These are phyloP conservation scores for Laupala kohalensis DNA, from an alignment of 1,140 invertebrate genomes.

Conservation along the genomic window DNA sequence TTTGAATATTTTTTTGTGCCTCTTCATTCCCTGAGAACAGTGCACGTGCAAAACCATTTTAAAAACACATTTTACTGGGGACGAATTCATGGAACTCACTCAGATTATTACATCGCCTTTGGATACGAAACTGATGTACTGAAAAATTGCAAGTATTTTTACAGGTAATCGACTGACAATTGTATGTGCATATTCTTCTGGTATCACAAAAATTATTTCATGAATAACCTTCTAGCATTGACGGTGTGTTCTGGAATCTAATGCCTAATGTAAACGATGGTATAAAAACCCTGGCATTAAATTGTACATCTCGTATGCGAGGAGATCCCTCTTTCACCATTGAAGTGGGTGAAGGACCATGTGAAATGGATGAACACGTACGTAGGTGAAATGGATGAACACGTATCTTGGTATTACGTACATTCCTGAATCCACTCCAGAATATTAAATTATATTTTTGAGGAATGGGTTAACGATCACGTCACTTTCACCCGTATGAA, in stretches of 20 bases:
- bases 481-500: too few relatives aligned
- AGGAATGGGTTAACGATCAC: too few relatives aligned
- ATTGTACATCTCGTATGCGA: slow-evolving; percentile 6
- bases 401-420: too few relatives aligned
- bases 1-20: slow-evolving; percentile 48
- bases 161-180: slow-evolving; percentile 30
- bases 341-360: slow-evolving; percentile 32
- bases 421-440: too few relatives aligned
- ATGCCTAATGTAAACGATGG: background rate
- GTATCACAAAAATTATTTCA: background rate
- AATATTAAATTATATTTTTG: too few relatives aligned
- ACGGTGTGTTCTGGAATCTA: background rate
- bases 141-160: slow-evolving; percentile 49
- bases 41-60: slow-evolving; percentile 66
- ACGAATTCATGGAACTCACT: slow-evolving; percentile 45
- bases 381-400: too few relatives aligned
- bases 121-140: slow-evolving; percentile 54
- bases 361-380: slow-evolving; percentile 30
- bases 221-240: background rate
- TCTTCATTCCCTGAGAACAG: slow-evolving; percentile 50
- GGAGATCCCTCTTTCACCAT: slow-evolving; percentile 25
- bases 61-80: slow-evolving; percentile 59
- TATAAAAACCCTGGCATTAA: background rate
- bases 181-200: background rate
- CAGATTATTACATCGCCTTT: slow-evolving; percentile 60